Base-by-base conservation (phyloP, 37 sponge, comb jelly and placozoan species). In the Dysidea cf. avara region DNA sequence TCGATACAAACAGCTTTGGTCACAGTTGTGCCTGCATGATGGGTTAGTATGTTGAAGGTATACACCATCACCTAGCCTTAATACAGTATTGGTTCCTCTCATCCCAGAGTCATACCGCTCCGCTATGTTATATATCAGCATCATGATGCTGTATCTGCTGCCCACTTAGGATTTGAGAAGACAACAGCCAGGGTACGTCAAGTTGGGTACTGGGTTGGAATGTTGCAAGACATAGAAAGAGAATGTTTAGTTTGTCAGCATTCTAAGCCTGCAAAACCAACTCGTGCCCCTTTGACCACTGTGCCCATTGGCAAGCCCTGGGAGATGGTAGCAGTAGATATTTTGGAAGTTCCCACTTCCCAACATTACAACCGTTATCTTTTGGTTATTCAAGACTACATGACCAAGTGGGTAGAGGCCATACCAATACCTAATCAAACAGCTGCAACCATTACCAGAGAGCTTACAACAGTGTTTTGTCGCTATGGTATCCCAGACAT, bases 281-380 rank as follows among this genome's bases (percentile, higher is more conserved):
- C n/a, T n/a, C n/a, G n/a, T n/a, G n/a, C n/a, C n/a, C n/a, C n/a
- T n/a, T 32, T 69, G 21, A 50, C 6, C 53, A 50, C 26, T 52
- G 32, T 69, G 22, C 53, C 55, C 33, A 52, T 32, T 32, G 39
- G 65, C 35, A 12, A 32, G 20, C 65, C 65, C 9, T 64, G 65
- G 65, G 65, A 64, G 21, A 25, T 64, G 35, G 65, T 64, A 7
- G 51, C 70, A 49, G 70, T 68, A 11, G 70, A 68, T 48, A 50
- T 68, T 68, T 53, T 68, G 17, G 12, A 68, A 48, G 28, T 68
- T 48, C 70, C 70, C 11, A 13, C 49, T 30, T 68, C 65, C 11
- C 70, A 11, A 49, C 24, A 13, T 13, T 12, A 16, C 14, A 25
- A 9, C 38, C 65, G 14, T 11, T 64, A 6, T 39, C 65, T 34